Percentiles rank a stretch among this genome's conserved stretches.
Evolutionary conservation across 2,113 vertebrate species (phyloP).

Genomic region (Piprites chloris): DNA sequence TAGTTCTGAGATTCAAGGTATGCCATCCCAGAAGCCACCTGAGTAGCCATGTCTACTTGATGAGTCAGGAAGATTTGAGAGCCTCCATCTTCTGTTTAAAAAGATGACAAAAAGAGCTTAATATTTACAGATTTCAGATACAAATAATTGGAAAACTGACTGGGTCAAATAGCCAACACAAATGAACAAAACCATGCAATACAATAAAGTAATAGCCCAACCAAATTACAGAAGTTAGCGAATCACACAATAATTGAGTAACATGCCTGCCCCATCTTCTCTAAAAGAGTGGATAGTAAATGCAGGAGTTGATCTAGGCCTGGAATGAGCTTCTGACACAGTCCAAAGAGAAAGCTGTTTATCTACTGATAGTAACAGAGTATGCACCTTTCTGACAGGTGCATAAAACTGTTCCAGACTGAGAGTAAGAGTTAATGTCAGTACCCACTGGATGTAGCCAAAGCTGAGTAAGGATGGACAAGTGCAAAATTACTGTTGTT

Average conservation of each 20-base stretch:
- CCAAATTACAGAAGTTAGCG: not conserved
- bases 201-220: not conserved
- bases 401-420: not conserved
- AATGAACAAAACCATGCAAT: not conserved
- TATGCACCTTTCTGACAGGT: not conserved
- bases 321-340: not conserved
- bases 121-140: not conserved
- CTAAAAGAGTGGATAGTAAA: not conserved
- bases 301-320: not conserved
- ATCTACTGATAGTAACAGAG: not conserved
- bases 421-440: not conserved
- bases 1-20: slow-evolving; percentile 94
- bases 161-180: not conserved
- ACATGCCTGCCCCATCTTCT: not conserved
- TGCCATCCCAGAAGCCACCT: slow-evolving; percentile 94
- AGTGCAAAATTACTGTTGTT: not conserved
- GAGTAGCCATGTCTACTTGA: slow-evolving; percentile 90
- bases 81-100: slow-evolving; percentile 73
- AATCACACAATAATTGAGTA: not conserved
- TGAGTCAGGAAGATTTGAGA: slow-evolving; percentile 68
- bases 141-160: not conserved
- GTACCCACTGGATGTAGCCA: not conserved
- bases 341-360: not conserved
- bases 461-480: not conserved
- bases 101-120: not conserved